Conservation (phyloP, 2,797 vertebrate species). For the Percopsis omiscomaycus region DNA sequence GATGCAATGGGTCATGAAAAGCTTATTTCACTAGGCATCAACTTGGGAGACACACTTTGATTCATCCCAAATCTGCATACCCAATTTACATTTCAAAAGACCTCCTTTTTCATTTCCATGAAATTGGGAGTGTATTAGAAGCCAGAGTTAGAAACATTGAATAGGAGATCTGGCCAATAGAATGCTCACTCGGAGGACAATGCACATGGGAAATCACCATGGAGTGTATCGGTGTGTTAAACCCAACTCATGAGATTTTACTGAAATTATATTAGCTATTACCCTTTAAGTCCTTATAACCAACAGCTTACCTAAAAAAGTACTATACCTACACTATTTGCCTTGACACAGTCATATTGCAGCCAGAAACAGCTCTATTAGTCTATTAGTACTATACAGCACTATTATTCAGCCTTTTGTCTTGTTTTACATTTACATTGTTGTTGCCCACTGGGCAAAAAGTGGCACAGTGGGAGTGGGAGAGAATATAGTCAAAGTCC, state of each 20-base stretch:
- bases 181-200: constrained; percentile 40
- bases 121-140: constrained; percentile 69
- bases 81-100: constrained; percentile 76
- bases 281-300: constrained; percentile 21
- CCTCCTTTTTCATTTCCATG: constrained; percentile 72
- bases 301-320: constrained; percentile 19
- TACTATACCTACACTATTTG: constrained; percentile 19
- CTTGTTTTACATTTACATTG: no score
- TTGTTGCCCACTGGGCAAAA: no score
- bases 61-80: constrained; percentile 71
- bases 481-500: no score
- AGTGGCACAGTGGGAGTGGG: no score
- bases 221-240: constrained; percentile 32
- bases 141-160: constrained; percentile 49
- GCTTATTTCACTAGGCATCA: constrained; percentile 63
- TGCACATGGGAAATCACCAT: constrained; percentile 49
- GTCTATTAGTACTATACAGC: neutral
- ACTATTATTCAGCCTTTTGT: no score
- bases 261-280: constrained; percentile 11
- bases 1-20: constrained; percentile 57
- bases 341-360: constrained; percentile 9
- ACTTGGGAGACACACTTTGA: constrained; percentile 65
- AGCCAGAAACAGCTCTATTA: neutral
- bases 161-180: constrained; percentile 39
- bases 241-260: constrained; percentile 11